Base-by-base conservation (phyloP, 2,888 invertebrate genomes). In the Griposia aprilina region DNA sequence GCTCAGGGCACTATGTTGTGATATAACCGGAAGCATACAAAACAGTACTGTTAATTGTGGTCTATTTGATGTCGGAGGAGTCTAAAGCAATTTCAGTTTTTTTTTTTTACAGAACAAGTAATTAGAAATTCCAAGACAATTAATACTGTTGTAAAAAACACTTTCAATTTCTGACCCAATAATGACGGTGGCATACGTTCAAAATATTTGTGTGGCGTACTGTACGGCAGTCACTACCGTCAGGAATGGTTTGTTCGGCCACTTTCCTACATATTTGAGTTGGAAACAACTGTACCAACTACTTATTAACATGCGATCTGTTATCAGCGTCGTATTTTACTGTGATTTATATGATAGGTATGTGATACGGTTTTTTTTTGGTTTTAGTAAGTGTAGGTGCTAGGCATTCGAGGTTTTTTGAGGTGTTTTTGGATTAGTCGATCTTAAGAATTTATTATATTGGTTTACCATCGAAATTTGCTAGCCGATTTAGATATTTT, bases 241-340 rank as follows among this genome's bases (percentile, higher is more conserved):
- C 55, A 77, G 52, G 76, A 85, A 88, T 88, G 75, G 69, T 76
- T 74, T 83, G 85, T 86, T 85, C 67, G n/a, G 66, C 62, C 81
- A 88, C 87, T 81, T 87, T 76, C 68, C 55, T 74, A 77, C 85
- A 78, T 78, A 70, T 45, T 63, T 59, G 55, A 55, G 76, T 71
- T 59, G 57, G 30, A 63, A 79, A 84, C 74, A 60, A 80, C 66
- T 75, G 69, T 77, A 80, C 77, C 72, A 80, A 87, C 71, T 78
- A 76, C 81, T 72, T 74, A 71, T 74, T 66, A 86, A 81, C 88
- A 87, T 83, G 87, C 87, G 76, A 88, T 81, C 17, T 63, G 74
- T 79, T 86, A 87, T 80, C 86, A 63, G 48, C 41, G 23, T 36
- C 76, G 68, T 84, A 82, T 82, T 82, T 86, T 76, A 77, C 63